Evolutionary conservation across 2,888 invertebrate species (phyloP), one percentile per base, ranked within the genome.

Genomic region (Andrena minutula): DNA sequence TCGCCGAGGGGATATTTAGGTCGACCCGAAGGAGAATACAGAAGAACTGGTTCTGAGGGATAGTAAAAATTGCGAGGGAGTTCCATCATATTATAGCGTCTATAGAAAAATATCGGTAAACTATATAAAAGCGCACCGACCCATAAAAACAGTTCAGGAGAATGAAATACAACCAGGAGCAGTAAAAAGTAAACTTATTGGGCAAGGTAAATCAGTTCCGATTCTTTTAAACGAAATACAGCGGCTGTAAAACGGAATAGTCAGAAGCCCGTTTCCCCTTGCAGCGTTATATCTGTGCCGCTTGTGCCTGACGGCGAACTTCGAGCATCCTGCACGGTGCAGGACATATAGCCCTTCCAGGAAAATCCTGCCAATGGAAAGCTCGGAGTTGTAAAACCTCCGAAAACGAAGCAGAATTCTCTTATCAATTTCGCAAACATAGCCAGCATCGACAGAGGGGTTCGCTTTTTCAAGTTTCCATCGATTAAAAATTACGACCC

Each of bases 141-240:
- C 30, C 20, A 51, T 71, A 71, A 71, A 79, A 79, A 65, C 58
- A 35, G 49, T 41, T 64, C 20, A 26, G 28, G 28, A 5, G 64
- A 58, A 71, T 70, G 79, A 79, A 79, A 79, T 71, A 79, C 80
- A 47, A 20, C 30, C 30, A n/a, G 41, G n/a, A 32, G 65, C 28
- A 64, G 65, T 79, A 79, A 79, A 79, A 79, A 71, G 41, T 49
- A 35, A 71, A 71, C 79, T 79, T 71, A 65, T 51, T 51, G 60
- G 16, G 65, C 41, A 41, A 60, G 60, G 80, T 79, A 66, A 79
- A 79, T 79, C 79, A 79, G 71, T 71, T 71, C 41, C 71, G 71
- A 79, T 79, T 66, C 80, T 79, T 71, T 65, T 53, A 71, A 65
- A 60, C 71, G 71, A 79, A 79, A 79, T 79, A 79, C 79, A 79